Evolutionary conservation across 2,888 invertebrate genomes (phyloP).

Genomic region (Mythimna albipuncta): DNA sequence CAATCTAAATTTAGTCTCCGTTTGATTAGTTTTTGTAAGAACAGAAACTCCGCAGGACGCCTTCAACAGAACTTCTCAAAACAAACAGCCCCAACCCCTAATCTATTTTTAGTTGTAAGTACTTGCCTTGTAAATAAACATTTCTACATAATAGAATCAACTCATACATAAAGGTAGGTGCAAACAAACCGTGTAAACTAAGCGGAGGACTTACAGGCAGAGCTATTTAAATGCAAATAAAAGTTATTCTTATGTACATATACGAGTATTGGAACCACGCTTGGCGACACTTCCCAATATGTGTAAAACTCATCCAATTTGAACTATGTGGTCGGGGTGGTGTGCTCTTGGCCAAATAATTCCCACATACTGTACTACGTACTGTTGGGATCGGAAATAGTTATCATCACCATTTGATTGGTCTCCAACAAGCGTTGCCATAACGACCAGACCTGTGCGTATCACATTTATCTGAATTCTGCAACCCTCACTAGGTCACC

Average conservation of each 20-base stretch:
- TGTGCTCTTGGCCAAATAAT: too few species aligned
- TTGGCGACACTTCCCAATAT: slow-evolving; percentile 23
- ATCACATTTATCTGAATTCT: too few species aligned
- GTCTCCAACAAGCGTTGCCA: too few species aligned
- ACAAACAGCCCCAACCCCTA: not conserved
- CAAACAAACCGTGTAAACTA: slow-evolving; percentile 26
- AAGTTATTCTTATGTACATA: slow-evolving; percentile 62
- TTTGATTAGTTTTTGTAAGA: not conserved
- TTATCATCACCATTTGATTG: too few species aligned
- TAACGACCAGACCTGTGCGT: too few species aligned
- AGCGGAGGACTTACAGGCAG: slow-evolving; percentile 29
- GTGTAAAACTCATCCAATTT: slow-evolving; percentile 28
- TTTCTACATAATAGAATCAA: slow-evolving; percentile 32
- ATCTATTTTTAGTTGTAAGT: not conserved
- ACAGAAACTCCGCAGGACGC: not conserved
- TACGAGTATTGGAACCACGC: slow-evolving; percentile 35
- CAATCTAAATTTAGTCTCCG: too few species aligned
- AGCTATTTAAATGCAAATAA: slow-evolving; percentile 72
- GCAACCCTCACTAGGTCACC: too few species aligned
- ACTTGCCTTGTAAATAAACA: slow-evolving; percentile 38
- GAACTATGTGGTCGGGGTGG: not conserved
- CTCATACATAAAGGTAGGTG: slow-evolving; percentile 45
- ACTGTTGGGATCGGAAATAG: too few species aligned
- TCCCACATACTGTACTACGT: too few species aligned
- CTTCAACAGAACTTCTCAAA: not conserved